Evolutionary conservation across 1,140 invertebrate species (phyloP).

Genomic region (Maconellicoccus hirsutus): DNA sequence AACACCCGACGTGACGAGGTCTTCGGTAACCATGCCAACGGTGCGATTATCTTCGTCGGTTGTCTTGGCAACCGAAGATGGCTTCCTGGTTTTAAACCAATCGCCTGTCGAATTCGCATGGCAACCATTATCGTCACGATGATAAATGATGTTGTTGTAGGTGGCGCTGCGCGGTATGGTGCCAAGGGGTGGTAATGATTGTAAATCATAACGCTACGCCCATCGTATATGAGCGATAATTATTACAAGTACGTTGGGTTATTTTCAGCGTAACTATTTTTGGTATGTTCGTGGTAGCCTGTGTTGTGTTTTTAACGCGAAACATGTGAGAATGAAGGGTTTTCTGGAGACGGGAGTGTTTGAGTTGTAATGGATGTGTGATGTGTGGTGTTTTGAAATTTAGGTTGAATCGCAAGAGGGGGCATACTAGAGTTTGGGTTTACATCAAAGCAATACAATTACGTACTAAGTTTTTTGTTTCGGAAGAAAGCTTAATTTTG

Average conservation of each 20-base stretch:
- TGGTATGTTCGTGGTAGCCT: too few species aligned
- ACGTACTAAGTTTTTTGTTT: too few species aligned
- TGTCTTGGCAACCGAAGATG: neutral
- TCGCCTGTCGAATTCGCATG: neutral
- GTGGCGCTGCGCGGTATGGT: neutral
- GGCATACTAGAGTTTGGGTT: too few species aligned
- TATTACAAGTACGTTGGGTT: neutral
- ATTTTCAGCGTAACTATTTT: neutral
- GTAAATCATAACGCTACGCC: neutral
- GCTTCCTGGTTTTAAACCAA: slow-evolving; percentile 1
- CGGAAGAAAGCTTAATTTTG: too few species aligned
- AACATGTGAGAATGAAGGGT: too few species aligned
- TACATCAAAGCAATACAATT: too few species aligned
- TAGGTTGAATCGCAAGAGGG: too few species aligned
- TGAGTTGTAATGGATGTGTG: too few species aligned
- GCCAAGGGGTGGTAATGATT: neutral
- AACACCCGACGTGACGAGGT: neutral
- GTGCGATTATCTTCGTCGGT: neutral
- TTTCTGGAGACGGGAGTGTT: too few species aligned
- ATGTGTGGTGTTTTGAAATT: too few species aligned
- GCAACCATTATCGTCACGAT: neutral
- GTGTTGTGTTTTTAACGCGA: too few species aligned
- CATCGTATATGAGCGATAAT: neutral
- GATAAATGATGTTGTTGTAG: neutral
- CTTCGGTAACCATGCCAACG: neutral